A percentile compares a stretch with the other conserved stretches of the same genome.
Evolutionary conservation across 2,797 vertebrate genomes (phyloP).

Genomic region (Coluber constrictor): DNA sequence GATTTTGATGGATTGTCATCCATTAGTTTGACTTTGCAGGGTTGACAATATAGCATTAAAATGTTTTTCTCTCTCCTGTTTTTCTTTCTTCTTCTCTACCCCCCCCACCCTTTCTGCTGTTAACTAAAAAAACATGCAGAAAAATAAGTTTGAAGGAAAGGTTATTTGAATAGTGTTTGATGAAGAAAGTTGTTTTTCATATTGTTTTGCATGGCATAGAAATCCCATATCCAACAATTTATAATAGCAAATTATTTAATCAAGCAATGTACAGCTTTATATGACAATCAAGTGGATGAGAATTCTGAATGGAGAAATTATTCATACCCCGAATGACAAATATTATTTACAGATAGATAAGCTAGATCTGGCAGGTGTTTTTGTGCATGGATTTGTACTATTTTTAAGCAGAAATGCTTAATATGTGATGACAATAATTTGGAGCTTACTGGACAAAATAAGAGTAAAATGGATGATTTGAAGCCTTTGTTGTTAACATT

Average conservation of each 20-base stretch:
- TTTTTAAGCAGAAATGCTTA: constrained; percentile 34
- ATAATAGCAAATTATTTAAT: constrained; percentile 62
- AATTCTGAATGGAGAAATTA: constrained; percentile 50
- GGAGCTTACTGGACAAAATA: constrained; percentile 6
- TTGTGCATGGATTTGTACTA: constrained; percentile 7
- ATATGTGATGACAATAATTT: constrained; percentile 34
- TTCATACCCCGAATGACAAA: constrained; percentile 35
- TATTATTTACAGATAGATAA: constrained; percentile 38
- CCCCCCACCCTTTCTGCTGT: constrained; percentile 22
- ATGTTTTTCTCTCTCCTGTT: constrained; percentile 31
- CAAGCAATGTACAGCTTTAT: constrained; percentile 48
- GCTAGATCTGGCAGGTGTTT: constrained; percentile 34
- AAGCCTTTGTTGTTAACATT: constrained; percentile 20
- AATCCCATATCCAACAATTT: constrained; percentile 60
- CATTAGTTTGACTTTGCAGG: constrained; percentile 62
- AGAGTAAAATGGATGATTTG: constrained; percentile 32
- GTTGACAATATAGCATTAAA: constrained; percentile 60
- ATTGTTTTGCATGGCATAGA: constrained; percentile 55
- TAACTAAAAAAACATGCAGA: constrained; percentile 60
- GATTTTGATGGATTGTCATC: constrained; percentile 70
- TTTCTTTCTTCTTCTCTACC: constrained; percentile 18
- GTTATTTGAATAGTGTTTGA: constrained; percentile 51
- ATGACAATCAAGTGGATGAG: constrained; percentile 44
- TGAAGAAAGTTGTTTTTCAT: constrained; percentile 49
- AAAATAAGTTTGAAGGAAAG: constrained; percentile 56